These are phyloP conservation scores for Brienomyrus longianalis DNA, from an alignment of 2,113 vertebrate genomes.

Conservation along the genomic window DNA sequence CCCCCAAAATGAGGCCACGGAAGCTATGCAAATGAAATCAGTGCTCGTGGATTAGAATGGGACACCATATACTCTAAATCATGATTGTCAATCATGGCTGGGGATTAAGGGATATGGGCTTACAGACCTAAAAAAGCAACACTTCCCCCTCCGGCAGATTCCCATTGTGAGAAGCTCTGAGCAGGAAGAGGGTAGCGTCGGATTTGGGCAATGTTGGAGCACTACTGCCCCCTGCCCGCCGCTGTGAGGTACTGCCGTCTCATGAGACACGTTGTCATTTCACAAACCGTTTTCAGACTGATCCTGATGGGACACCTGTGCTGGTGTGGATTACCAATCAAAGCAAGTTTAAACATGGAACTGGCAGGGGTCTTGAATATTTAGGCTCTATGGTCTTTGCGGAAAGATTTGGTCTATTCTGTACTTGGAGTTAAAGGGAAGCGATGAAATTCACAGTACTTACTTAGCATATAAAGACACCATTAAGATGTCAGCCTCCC, in stretches of 20 bases:
- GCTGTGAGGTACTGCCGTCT: conserved; percentile 29
- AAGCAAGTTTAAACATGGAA: background rate
- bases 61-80: conserved; percentile 98
- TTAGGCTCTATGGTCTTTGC: background rate
- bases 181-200: conserved; percentile 67
- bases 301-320: conserved; percentile 12
- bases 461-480: background rate
- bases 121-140: conserved; percentile 99
- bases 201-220: conserved; percentile 72
- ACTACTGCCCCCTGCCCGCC: conserved; percentile 85
- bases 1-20: conserved; percentile 81
- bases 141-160: conserved; percentile 80
- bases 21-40: conserved; percentile 99
- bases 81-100: conserved; percentile 99
- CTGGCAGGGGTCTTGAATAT: conserved; percentile 2
- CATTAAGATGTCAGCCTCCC: background rate
- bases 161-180: conserved; percentile 66
- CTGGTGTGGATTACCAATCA: background rate
- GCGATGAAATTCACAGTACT: background rate
- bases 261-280: conserved; percentile 26
- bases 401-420: background rate
- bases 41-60: conserved; percentile 97
- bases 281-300: conserved; percentile 3
- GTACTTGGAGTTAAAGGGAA: background rate
- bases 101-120: conserved; percentile 99